These are phyloP conservation scores for Ricordea florida DNA, from an alignment of 92 coral and sea anemone genomes.

Conservation along the genomic window DNA sequence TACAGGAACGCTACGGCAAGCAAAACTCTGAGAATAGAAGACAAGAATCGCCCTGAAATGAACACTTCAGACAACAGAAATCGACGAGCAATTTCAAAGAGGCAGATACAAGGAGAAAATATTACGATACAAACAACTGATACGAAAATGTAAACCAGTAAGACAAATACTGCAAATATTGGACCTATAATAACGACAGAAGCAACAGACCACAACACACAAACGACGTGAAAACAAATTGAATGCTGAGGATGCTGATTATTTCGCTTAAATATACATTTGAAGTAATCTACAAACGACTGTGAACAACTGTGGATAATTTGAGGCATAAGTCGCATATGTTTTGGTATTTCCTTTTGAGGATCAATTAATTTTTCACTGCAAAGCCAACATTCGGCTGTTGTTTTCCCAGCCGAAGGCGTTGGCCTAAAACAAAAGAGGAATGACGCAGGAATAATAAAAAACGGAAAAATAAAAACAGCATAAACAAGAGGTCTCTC, in stretches of 20 bases:
- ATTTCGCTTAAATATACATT: neutral
- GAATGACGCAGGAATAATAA: slow-evolving; percentile 11
- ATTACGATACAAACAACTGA: slow-evolving; percentile 5
- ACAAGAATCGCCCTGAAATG: neutral
- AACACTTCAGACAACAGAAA: neutral
- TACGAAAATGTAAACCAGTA: neutral
- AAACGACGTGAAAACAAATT: neutral
- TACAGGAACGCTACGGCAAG: slow-evolving; percentile 2
- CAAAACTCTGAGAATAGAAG: neutral
- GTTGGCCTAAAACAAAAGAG: neutral
- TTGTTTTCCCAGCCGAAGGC: neutral
- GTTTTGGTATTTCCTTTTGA: neutral
- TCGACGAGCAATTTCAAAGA: neutral
- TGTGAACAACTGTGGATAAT: neutral
- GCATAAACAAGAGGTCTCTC: slow-evolving; percentile 44
- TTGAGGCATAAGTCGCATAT: neutral
- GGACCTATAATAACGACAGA: slow-evolving; percentile 12
- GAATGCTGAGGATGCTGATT: neutral
- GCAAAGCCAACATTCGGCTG: neutral
- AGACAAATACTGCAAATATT: neutral
- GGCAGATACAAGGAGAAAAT: slow-evolving; percentile 24
- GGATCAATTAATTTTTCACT: neutral
- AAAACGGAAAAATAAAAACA: slow-evolving; percentile 30
- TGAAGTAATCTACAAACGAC: neutral
- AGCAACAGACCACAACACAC: slow-evolving; percentile 1